Evolutionary conservation across 2,888 invertebrate genomes (phyloP).

Genomic region (Lucinisca nassula): DNA sequence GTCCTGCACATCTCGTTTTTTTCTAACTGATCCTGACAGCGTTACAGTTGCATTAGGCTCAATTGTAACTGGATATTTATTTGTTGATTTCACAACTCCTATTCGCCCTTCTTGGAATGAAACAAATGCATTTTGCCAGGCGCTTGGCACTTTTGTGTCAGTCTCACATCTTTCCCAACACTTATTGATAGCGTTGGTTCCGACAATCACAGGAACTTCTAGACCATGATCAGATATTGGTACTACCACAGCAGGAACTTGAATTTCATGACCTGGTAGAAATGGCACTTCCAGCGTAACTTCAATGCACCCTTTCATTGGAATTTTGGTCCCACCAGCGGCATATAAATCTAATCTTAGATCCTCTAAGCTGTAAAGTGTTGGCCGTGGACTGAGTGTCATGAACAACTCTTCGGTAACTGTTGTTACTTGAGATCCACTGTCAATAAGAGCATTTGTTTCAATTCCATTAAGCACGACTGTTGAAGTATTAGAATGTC

Average conservation of each 20-base stretch:
- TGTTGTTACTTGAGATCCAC: slow-evolving; percentile 12
- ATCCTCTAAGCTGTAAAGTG: not conserved
- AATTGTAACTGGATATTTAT: not conserved
- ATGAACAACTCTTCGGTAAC: not conserved
- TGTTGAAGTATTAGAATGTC: not conserved
- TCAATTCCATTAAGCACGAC: not conserved
- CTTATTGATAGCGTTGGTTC: slow-evolving; percentile 16
- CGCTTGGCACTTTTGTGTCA: not conserved
- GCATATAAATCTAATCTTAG: not conserved
- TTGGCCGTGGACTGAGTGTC: not conserved
- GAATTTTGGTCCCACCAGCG: not conserved
- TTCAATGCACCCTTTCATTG: slow-evolving; percentile 15
- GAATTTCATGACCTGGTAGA: not conserved
- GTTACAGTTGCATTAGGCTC: slow-evolving; percentile 29
- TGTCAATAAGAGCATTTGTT: slow-evolving; percentile 23
- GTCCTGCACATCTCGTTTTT: not conserved
- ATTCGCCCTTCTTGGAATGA: not conserved
- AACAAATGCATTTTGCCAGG: slow-evolving; percentile 20
- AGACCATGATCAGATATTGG: not conserved
- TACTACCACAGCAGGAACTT: not conserved
- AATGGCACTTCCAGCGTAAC: not conserved
- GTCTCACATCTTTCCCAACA: not conserved
- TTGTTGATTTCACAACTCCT: slow-evolving; percentile 26
- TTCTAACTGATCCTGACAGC: not conserved
- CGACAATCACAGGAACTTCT: slow-evolving; percentile 12